A percentile compares a stretch with the other conserved stretches of the same genome.
phyloP scores from a whole-genome alignment of 1,140 invertebrate species.

The Episyrphus balteatus region DNA sequence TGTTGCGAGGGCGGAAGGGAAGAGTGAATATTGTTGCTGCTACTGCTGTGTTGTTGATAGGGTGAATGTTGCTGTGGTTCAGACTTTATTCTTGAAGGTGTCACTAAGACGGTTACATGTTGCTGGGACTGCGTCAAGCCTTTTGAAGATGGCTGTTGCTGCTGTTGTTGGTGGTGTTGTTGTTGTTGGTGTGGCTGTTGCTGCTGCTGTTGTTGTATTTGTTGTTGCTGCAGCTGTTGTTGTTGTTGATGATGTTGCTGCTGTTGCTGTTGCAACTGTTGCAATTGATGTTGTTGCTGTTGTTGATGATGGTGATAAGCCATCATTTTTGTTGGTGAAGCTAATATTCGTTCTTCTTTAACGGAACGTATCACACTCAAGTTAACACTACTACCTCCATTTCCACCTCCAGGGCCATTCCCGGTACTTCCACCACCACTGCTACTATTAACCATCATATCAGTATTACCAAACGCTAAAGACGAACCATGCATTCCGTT shows the following conservation, averaged over 20 bases:
- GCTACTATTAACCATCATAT: not conserved
- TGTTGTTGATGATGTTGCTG: constrained; percentile 15
- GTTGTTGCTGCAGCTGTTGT: constrained; percentile 12
- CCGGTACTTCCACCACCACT: not conserved
- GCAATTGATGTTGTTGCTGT: constrained; percentile 3
- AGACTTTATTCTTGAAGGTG: constrained; percentile 33
- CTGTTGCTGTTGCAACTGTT: constrained; percentile 14
- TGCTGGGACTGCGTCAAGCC: constrained; percentile 15
- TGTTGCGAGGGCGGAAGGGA: constrained; percentile 8
- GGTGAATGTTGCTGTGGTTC: constrained; percentile 33
- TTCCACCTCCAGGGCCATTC: not conserved
- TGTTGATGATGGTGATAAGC: constrained; percentile 18
- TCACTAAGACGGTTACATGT: constrained; percentile 34
- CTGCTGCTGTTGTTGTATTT: constrained; percentile 16
- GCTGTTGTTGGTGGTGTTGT: constrained; percentile 8
- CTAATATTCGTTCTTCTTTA: constrained; percentile 29
- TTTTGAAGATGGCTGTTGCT: constrained; percentile 3
- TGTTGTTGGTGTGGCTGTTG: constrained; percentile 20
- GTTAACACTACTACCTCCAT: constrained; percentile 9
- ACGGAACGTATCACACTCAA: constrained; percentile 34
- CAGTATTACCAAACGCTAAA: not conserved
- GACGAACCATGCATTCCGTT: constrained; percentile 18
- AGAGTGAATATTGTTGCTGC: constrained; percentile 1
- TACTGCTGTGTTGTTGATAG: constrained; percentile 14
- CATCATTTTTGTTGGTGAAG: constrained; percentile 31